Evolutionary conservation across 92 coral and sea anemone species (phyloP), one percentile per base, ranked within the genome.

Genomic region (Paragorgia papillata): DNA sequence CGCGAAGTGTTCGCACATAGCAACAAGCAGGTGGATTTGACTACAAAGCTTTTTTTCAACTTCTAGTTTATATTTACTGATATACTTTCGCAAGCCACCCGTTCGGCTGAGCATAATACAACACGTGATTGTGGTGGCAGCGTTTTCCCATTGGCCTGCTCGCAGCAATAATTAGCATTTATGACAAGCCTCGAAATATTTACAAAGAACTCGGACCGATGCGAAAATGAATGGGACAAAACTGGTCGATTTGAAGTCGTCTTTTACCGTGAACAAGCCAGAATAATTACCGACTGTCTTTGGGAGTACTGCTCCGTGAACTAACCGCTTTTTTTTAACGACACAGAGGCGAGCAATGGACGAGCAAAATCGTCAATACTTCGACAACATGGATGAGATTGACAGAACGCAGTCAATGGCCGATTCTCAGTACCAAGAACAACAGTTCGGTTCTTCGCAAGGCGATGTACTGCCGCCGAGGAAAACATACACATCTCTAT

Each of bases 401-500:
- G 39, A 29, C 8, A 49, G 75, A 41, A 44, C 75, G 40, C 75
- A 68, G 24, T 20, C 58, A 3, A 43, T 68, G 31, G 78, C 17
- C 7, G 78, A 71, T 15, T 28, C 63, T 19, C 78, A 33, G 31
- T 71, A 26, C 54, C 78, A 71, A 55, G 78, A 71, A 5, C 34
- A 30, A 55, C 78, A 53, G 33, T 53, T 71, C 25, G 78, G 41
- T 58, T 53, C 78, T 24, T 53, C 78, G 58, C 78, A 71, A 55
- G 58, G 30, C 26, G 78, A 71, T 30, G 78, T 71, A 8, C 29
- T 71, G 17, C 78, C 78, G 18, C 78, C 78, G n/a, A 71, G 51
- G 55, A 71, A 71, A 27, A 35, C 78, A 2, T 71, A 71, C 15
- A 71, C 63, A 34, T 83, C 99, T 32, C 65, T 95, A 73, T 95